Evolutionary conservation across 2,888 invertebrate species (phyloP), one percentile per base, ranked within the genome.

Genomic region (Trichopria drosophilae): DNA sequence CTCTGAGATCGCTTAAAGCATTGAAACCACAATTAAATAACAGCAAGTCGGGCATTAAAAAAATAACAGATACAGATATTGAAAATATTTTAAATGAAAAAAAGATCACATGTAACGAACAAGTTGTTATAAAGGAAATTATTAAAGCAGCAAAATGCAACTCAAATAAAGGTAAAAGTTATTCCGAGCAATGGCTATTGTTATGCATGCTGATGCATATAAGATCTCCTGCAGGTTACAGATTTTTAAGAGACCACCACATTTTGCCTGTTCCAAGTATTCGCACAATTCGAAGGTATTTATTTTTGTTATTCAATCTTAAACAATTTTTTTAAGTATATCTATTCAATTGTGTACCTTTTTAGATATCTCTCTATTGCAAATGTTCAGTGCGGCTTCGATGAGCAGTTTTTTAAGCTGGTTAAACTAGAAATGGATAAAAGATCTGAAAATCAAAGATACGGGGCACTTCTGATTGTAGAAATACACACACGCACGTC

Each of bases 311-410:
- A n/a, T n/a, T n/a, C n/a, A n/a, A n/a, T n/a, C n/a, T n/a, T n/a
- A n/a, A n/a, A n/a, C n/a, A 28, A 31, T 22, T 20, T 18, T 15
- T 31, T 41, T 6, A 28, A 24, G 12, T 41, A 31, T 13, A 31
- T 5, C n/a, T 32, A 34, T 10, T 20, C 34, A 13, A 29, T 32
- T 29, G 43, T 34, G 19, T 43, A 34, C 34, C 23, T 48, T 46
- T 41, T 34, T 19, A 53, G 44, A 29, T 44, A 53, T 28, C 37
- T 53, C n/a, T 52, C 52, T 6, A 35, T 22, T 13, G 50, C 55
- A 7, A 13, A 55, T 7, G 43, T 46, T 12, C 16, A 15, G 5
- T 60, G 58, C 37, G 57, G 55, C 0, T 59, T 59, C 26, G 60
- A 58, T 31, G 15, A 22, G 1, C 15, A 45, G 15, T 57, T 60